A percentile compares a stretch with the other conserved stretches of the same genome.
Evolutionary conservation across 1,140 invertebrate species (phyloP).

Genomic region (Sinonovacula constricta): DNA sequence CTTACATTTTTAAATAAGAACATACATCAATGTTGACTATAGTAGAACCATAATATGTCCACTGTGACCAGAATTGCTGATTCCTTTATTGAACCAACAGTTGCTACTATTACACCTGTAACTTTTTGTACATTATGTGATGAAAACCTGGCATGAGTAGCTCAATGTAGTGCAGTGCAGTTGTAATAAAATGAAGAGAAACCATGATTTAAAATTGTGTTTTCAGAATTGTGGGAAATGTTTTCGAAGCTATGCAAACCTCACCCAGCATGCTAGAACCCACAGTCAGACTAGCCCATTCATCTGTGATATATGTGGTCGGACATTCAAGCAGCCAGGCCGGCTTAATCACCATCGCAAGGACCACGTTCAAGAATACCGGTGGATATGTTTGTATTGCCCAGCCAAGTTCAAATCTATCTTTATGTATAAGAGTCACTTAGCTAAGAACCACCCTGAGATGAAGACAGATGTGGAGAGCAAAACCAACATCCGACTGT

Average conservation of each 20-base stretch:
- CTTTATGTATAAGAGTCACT: slow-evolving; percentile 44
- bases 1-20: no score
- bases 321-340: slow-evolving; percentile 65
- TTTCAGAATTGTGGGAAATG: slow-evolving; percentile 89
- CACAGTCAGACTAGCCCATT: slow-evolving; percentile 96
- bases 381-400: slow-evolving; percentile 45
- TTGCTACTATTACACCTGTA: slow-evolving; percentile 86
- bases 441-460: slow-evolving; percentile 39
- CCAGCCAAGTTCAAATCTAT: slow-evolving; percentile 39
- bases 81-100: no score
- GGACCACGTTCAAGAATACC: slow-evolving; percentile 17
- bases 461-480: slow-evolving; percentile 35
- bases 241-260: slow-evolving; percentile 97
- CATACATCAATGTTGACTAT: no score
- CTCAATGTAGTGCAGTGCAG: slow-evolving; percentile 98
- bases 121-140: slow-evolving; percentile 95
- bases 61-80: slow-evolving; percentile 53
- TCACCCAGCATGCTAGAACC: slow-evolving; percentile 98
- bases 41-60: slow-evolving; percentile 73
- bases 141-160: slow-evolving; percentile 96
- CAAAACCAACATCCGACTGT: slow-evolving; percentile 35
- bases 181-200: slow-evolving; percentile 97
- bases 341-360: slow-evolving; percentile 47
- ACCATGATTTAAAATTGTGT: slow-evolving; percentile 97
- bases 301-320: slow-evolving; percentile 90